phyloP scores from a whole-genome alignment of 2,113 vertebrate genomes.

The Agelaius phoeniceus region DNA sequence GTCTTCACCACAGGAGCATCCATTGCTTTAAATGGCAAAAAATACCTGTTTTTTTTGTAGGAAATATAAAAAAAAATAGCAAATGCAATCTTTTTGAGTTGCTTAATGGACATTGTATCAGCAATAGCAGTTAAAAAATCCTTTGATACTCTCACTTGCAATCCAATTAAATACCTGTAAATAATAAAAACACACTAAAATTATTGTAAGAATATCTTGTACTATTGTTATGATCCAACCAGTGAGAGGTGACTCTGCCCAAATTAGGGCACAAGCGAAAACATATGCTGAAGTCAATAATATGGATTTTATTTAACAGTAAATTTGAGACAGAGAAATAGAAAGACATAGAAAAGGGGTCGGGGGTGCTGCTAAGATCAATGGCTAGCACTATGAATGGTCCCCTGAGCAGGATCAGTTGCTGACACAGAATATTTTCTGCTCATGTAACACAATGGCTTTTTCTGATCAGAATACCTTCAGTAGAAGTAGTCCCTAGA shows the following conservation, averaged over 20 bases:
- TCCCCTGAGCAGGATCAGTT: not conserved
- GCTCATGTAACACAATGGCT: not conserved
- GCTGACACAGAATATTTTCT: not conserved
- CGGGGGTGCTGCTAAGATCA: not conserved
- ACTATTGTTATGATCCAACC: too few relatives aligned
- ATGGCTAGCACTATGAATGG: not conserved
- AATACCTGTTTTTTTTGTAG: not conserved
- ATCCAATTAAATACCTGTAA: not conserved
- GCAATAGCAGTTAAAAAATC: not conserved
- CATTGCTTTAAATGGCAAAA: not conserved
- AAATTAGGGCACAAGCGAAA: accelerated
- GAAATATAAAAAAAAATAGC: not conserved
- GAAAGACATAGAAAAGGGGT: not conserved
- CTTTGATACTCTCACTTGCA: not conserved
- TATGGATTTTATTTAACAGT: not conserved
- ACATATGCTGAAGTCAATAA: not conserved
- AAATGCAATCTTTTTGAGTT: not conserved
- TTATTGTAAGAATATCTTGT: not conserved
- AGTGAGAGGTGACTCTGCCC: not conserved
- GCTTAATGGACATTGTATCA: not conserved
- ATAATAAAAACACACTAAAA: not conserved
- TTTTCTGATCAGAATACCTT: not conserved
- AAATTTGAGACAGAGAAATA: not conserved
- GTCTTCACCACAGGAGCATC: not conserved
- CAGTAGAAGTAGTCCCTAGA: not conserved